These are phyloP conservation scores for Aythya fuligula DNA, from an alignment of 2,797 vertebrate species.

Conservation along the genomic window DNA sequence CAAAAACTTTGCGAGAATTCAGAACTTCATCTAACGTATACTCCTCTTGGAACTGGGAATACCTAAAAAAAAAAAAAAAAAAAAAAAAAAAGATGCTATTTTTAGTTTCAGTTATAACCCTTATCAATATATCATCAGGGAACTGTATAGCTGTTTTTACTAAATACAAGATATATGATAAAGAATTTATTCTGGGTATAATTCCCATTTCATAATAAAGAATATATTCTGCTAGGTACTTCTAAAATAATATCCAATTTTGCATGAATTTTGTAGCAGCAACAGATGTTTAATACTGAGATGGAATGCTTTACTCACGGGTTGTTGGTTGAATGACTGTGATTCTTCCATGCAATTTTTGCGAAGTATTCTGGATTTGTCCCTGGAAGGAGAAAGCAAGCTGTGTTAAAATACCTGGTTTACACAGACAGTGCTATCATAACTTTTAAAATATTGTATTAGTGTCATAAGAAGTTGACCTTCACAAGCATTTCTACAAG, in stretches of 20 bases:
- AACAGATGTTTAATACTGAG: fast-evolving
- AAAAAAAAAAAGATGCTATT: neutral
- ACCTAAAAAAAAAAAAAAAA: constrained; percentile 76
- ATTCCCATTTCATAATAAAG: neutral
- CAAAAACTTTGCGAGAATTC: constrained; percentile 87
- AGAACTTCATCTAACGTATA: constrained; percentile 92
- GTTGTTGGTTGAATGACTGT: constrained; percentile 95
- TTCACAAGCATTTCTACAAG: neutral
- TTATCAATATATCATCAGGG: neutral
- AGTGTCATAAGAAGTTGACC: neutral
- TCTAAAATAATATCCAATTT: neutral
- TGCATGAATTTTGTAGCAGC: neutral
- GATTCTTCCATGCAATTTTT: constrained; percentile 99
- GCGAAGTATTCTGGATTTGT: constrained; percentile 95
- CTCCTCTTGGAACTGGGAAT: constrained; percentile 93
- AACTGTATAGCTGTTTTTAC: neutral
- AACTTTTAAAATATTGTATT: neutral
- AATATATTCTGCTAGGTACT: neutral
- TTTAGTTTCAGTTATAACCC: neutral
- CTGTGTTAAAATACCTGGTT: neutral
- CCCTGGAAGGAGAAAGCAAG: constrained; percentile 78
- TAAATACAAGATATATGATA: neutral
- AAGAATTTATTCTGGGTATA: neutral
- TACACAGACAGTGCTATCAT: neutral
- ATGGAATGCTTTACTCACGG: constrained; percentile 83